Base-by-base conservation (phyloP, 2,888 invertebrate genomes). In the Bimastos eiseni region DNA sequence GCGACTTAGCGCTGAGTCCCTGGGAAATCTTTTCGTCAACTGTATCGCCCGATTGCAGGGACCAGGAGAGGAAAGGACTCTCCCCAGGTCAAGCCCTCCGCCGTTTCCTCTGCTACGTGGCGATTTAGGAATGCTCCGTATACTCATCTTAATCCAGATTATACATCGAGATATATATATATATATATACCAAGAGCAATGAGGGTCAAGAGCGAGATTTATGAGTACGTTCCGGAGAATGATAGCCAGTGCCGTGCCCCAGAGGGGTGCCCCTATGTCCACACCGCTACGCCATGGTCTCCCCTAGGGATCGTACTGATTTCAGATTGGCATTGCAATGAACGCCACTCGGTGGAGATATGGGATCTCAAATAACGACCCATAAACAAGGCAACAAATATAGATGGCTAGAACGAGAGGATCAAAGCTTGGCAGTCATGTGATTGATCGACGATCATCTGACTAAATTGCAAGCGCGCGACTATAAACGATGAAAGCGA, bases 141-240 rank as follows among this genome's bases (percentile, higher is more conserved):
- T n/a, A 21, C 49, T 49, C 24, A 21, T 49, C 49, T 17, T 24
- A 24, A 49, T 21, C 49, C 24, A 49, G 21, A 49, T 21, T n/a
- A 70, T 70, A 70, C 70, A n/a, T 70, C 70, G 70, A 70, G 70
- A 70, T 70, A n/a, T n/a, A n/a, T n/a, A n/a, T n/a, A n/a, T n/a
- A n/a, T n/a, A n/a, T n/a, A n/a, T n/a, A n/a, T 30, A 30, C 30
- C n/a, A n/a, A 30, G 70, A 24, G 55, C 30, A 55, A 24, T 55
- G 55, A 70, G 70, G 70, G 70, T 30, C 11, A 70, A 0, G 6
- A 70, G n/a, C 30, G 11, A n/a, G 70, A n/a, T 49, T n/a, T 70
- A 70, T 70, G 70, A n/a, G 70, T 70, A 70, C 24, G 6, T 49
- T 49, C 49, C 49, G 49, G 49, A 19, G 49, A 49, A 49, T 70